These are phyloP conservation scores for Lymantria dispar DNA, from an alignment of 2,888 invertebrate genomes.

Conservation along the genomic window DNA sequence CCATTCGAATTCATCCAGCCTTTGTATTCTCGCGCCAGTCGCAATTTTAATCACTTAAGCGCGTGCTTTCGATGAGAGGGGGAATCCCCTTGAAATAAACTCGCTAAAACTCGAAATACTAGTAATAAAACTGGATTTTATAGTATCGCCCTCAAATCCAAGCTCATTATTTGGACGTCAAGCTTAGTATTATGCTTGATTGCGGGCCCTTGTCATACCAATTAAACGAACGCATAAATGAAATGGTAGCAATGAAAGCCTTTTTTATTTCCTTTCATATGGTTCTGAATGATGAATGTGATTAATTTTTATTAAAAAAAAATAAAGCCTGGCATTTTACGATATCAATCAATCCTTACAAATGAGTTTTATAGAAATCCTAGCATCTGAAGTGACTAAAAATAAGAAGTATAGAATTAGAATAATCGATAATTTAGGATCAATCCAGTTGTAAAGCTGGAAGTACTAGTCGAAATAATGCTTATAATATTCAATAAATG, in stretches of 20 bases:
- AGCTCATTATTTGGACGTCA: constrained; percentile 52
- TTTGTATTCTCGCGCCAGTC: constrained; percentile 61
- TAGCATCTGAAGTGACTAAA: no score
- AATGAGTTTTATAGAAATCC: no score
- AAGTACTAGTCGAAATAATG: no score
- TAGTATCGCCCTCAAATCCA: constrained; percentile 39
- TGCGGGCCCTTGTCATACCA: constrained; percentile 46
- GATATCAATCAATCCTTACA: no score
- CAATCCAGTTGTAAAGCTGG: no score
- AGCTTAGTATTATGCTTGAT: constrained; percentile 44
- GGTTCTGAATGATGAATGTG: background rate
- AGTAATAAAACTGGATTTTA: constrained; percentile 49
- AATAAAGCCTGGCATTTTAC: background rate
- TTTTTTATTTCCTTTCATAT: background rate
- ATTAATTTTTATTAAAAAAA: background rate
- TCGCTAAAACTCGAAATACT: constrained; percentile 54
- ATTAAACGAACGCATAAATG: constrained; percentile 51
- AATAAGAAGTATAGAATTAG: no score
- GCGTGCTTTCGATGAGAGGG: constrained; percentile 26
- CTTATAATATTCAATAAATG: no score
- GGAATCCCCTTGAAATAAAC: constrained; percentile 43
- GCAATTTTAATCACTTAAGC: constrained; percentile 76
- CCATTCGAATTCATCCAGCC: constrained; percentile 74
- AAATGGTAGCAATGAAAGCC: constrained; percentile 28
- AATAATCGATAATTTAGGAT: no score